Conservation (phyloP, 2,797 vertebrate species). For the Galagoides demidoff region DNA sequence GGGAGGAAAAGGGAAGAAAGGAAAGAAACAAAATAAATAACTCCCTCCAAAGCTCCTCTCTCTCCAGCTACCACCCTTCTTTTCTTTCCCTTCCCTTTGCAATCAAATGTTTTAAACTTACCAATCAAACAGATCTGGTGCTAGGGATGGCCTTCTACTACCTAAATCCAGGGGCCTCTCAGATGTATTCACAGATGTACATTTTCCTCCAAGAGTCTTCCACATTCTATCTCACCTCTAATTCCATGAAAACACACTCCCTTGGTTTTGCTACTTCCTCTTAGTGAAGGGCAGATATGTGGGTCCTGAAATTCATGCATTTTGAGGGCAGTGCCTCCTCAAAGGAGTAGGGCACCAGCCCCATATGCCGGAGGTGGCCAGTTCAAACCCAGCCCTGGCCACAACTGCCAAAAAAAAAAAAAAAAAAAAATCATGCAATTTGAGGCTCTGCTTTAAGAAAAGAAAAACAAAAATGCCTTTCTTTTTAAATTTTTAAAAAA, state of each 20-base stretch:
- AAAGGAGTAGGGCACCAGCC: no score
- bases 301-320: not conserved
- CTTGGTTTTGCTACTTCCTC: not conserved
- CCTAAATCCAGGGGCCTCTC: not conserved
- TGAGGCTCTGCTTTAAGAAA: not conserved
- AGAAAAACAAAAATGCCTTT: not conserved
- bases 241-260: not conserved
- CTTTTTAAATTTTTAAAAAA: not conserved
- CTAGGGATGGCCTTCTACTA: not conserved
- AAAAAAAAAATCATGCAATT: not conserved
- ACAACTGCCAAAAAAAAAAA: no score
- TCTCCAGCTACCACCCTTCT: not conserved
- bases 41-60: not conserved
- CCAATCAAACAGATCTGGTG: not conserved
- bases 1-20: not conserved
- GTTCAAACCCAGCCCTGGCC: no score
- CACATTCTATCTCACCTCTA: fast-evolving
- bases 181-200: not conserved
- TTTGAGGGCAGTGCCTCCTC: no score
- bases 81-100: not conserved
- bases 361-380: no score
- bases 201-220: not conserved
- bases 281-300: not conserved
- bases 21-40: no score
- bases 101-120: not conserved